phyloP scores from a whole-genome alignment of 2,797 vertebrate species.

The Centroberyx gerrardi region DNA sequence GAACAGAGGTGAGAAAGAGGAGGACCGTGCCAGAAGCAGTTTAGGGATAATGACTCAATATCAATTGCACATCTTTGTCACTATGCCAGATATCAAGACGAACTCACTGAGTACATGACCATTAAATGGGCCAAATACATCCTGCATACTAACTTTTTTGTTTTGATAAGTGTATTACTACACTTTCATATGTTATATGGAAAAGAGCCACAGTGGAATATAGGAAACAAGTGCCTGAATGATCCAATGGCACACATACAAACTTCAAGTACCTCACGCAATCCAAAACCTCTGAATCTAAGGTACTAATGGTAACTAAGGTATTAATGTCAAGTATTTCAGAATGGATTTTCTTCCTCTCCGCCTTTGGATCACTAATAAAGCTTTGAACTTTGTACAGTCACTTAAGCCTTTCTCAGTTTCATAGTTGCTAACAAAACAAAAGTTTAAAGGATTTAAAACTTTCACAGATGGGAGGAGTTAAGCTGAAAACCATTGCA shows the following conservation, averaged over 20 bases:
- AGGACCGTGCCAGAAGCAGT: constrained; percentile 11
- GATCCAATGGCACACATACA: constrained; percentile 8
- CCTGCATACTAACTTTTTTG: neutral
- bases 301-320: no score
- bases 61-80: neutral
- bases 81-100: neutral
- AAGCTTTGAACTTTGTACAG: neutral
- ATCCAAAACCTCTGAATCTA: neutral
- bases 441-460: neutral
- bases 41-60: constrained; percentile 12
- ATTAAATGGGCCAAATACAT: constrained; percentile 2
- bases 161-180: no score
- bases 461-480: neutral
- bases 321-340: neutral
- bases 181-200: no score
- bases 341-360: neutral
- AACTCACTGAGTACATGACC: neutral
- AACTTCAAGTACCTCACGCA: no score
- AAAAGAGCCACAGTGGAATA: no score
- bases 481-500: neutral
- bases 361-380: neutral
- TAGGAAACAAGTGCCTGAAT: no score
- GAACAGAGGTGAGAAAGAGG: constrained; percentile 1
- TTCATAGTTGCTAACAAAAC: neutral
- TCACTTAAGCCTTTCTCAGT: neutral